Evolutionary conservation across 1,140 invertebrate species (phyloP), one percentile per base, ranked within the genome.

Genomic region (Caenorhabditis inopinata): DNA sequence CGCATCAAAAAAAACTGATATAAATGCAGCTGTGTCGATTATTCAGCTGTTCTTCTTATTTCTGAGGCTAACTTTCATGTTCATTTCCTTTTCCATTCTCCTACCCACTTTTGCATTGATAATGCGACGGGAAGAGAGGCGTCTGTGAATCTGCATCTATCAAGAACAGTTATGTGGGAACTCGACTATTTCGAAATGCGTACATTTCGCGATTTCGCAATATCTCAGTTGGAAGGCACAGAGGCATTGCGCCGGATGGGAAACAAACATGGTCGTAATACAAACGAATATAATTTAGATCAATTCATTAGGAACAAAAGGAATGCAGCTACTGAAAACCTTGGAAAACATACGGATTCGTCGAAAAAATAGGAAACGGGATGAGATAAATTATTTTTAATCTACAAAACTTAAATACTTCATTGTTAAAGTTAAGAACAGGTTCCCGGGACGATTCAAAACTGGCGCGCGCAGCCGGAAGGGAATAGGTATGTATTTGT

Each of bases 221-320:
- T 42, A 5, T 21, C n/a, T 68, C n/a, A 21, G 12, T n/a, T 12
- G 2, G n/a, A 68, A 21, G n/a, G n/a, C 18, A 42, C 18, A 12
- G n/a, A 68, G n/a, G 32, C n/a, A n/a, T 32, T 58, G 12, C 27
- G 53, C 27, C 53, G 27, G 27, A 21, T 3, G 32, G 23, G 58
- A 58, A 11, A 12, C 11, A 23, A 51, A 4, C 5, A 21, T 23
- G 25, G 14, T 16, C 14, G 53, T 38, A 68, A 68, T 68, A 32
- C 58, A 68, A 68, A 68, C 32, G 51, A 58, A 68, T 42, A 38
- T 18, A n/a, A 68, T 68, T 68, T 32, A 68, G 18, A 21, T 14
- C n/a, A 68, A 21, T n/a, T n/a, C n/a, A n/a, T n/a, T n/a, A n/a
- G n/a, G n/a, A n/a, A n/a, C n/a, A n/a, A n/a, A n/a, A n/a, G n/a